A percentile compares a stretch with the other conserved stretches of the same genome.
These are phyloP conservation scores for Otus scops DNA, from an alignment of 2,797 vertebrate species.

Conservation along the genomic window DNA sequence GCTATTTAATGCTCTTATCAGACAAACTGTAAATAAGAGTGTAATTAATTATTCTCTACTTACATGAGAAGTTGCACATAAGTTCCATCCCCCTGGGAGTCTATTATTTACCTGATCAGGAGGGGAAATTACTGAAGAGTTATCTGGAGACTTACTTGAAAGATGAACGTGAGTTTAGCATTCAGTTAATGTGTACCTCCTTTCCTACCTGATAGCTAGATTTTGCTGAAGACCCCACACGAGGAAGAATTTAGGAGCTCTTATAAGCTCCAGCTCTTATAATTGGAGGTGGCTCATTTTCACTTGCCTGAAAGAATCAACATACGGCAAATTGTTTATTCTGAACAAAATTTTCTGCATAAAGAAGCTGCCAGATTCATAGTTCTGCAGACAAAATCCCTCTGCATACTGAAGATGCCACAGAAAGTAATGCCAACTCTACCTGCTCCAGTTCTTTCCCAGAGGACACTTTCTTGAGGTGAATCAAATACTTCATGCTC, in stretches of 20 bases:
- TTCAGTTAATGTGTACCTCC: not conserved
- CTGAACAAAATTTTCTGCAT: not conserved
- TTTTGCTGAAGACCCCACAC: not conserved
- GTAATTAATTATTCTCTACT: constrained; percentile 75
- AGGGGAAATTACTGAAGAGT: constrained; percentile 42
- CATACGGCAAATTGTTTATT: not conserved
- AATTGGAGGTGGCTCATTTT: constrained; percentile 22
- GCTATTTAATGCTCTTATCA: constrained; percentile 70
- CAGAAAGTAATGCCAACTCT: not conserved
- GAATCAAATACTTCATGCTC: not conserved
- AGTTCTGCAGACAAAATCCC: not conserved
- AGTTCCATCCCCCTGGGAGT: constrained; percentile 18
- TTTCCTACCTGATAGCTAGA: not conserved
- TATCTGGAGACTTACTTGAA: constrained; percentile 5
- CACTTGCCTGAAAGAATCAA: not conserved
- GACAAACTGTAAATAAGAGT: constrained; percentile 69
- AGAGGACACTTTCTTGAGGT: not conserved
- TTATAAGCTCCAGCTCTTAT: not conserved
- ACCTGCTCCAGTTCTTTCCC: not conserved
- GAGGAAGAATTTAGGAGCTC: not conserved
- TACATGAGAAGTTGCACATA: constrained; percentile 58
- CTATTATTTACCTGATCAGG: constrained; percentile 44
- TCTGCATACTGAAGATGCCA: not conserved
- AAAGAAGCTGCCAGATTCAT: not conserved
- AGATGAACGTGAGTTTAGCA: constrained; percentile 15